Percentiles rank a stretch among this genome's conserved stretches.
Conservation (phyloP, 2,797 vertebrate species). For the Manis pentadactyla region DNA sequence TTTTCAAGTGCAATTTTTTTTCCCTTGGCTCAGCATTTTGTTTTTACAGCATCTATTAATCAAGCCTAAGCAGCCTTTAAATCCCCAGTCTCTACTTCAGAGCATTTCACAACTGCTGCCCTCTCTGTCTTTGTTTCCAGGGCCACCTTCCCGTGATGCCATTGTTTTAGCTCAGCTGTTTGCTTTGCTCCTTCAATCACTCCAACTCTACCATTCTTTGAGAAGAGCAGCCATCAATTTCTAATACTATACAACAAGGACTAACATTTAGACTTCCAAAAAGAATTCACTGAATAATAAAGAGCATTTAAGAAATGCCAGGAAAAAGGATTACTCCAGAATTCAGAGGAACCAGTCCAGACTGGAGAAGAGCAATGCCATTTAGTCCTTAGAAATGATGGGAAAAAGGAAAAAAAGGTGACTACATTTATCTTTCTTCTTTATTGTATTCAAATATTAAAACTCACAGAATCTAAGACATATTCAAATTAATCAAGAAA, state of each 20-base stretch:
- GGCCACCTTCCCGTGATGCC: neutral
- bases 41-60: slow-evolving; percentile 68
- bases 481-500: neutral
- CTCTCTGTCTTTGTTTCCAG: neutral
- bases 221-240: slow-evolving; percentile 30
- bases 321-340: slow-evolving; percentile 46
- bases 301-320: slow-evolving; percentile 64
- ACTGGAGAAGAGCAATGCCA: neutral
- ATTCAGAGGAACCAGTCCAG: neutral
- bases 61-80: slow-evolving; percentile 57
- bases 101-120: neutral
- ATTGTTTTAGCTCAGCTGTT: neutral
- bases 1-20: slow-evolving; percentile 9
- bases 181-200: neutral
- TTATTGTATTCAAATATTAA: neutral
- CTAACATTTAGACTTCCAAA: slow-evolving; percentile 50
- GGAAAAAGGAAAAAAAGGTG: neutral
- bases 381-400: neutral
- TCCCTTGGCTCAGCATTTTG: slow-evolving; percentile 38
- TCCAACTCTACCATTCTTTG: neutral
- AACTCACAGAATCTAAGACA: neutral
- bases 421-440: neutral
- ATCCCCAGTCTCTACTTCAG: neutral
- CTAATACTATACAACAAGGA: neutral
- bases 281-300: slow-evolving; percentile 57